Percentiles rank a stretch among this genome's conserved stretches.
phyloP scores from a whole-genome alignment of 2,113 vertebrate species.

The Redunca redunca region DNA sequence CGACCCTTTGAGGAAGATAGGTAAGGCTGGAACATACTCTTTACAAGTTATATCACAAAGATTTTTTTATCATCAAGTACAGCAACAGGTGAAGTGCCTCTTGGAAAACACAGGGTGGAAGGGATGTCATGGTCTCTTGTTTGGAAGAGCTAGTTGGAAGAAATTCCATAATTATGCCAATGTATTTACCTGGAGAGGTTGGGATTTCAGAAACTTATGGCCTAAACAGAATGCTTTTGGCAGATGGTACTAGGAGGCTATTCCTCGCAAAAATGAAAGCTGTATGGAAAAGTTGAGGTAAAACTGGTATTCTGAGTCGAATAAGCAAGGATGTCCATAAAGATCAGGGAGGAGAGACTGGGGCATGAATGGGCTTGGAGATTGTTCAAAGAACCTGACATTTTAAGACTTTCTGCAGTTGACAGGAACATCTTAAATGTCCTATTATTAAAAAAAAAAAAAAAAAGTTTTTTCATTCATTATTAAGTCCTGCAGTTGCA shows the following conservation, averaged over 20 bases:
- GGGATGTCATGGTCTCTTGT: neutral
- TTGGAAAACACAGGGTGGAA: neutral
- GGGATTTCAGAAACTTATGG: neutral
- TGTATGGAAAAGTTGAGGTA: neutral
- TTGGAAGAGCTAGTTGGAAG: neutral
- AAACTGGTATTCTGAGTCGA: neutral
- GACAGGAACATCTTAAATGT: neutral
- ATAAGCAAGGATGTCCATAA: neutral
- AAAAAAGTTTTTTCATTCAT: neutral
- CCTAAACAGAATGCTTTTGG: neutral
- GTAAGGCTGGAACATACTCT: neutral
- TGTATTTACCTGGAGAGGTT: neutral
- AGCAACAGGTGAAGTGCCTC: neutral
- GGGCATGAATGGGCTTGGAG: neutral
- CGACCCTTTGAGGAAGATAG: neutral
- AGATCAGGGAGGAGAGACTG: neutral
- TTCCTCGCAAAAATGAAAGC: slow-evolving; percentile 1
- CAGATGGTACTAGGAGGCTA: neutral
- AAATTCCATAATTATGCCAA: neutral
- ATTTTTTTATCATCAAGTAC: neutral
- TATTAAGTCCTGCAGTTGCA: neutral
- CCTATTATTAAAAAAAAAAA: neutral
- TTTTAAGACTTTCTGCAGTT: neutral
- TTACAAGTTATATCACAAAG: neutral
- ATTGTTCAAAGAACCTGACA: neutral